Conservation (phyloP, 2,888 invertebrate genomes). For the Drosophila algonquin region DNA sequence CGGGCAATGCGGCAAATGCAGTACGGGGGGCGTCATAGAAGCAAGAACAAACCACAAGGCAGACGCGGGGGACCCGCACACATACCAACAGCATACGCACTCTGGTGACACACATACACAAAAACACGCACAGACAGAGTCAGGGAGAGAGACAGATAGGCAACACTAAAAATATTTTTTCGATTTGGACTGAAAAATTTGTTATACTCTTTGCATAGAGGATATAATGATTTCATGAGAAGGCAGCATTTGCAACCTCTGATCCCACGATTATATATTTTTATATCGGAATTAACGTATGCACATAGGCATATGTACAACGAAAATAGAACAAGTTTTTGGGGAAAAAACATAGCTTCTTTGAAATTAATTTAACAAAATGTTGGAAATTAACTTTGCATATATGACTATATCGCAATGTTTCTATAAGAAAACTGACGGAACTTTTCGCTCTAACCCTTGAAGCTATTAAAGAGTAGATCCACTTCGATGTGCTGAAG, state of each 20-base stretch:
- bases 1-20: constrained; percentile 15
- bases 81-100: constrained; percentile 20
- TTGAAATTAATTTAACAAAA: too few species aligned
- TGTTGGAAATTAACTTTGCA: too few species aligned
- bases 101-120: constrained; percentile 38
- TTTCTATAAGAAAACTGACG: too few species aligned
- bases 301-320: neutral
- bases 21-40: constrained; percentile 43
- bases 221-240: too few species aligned
- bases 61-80: constrained; percentile 39
- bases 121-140: constrained; percentile 17
- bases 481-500: neutral
- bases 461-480: neutral
- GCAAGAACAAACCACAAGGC: constrained; percentile 14
- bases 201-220: neutral
- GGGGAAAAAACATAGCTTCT: too few species aligned
- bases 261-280: neutral
- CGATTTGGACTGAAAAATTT: constrained; percentile 10
- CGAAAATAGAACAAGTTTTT: neutral
- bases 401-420: too few species aligned
- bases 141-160: neutral
- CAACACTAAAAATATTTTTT: constrained; percentile 47
- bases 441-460: neutral
- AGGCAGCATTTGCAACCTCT: neutral
- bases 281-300: neutral